phyloP scores from a whole-genome alignment of 1,140 invertebrate genomes.

The Catajapyx aquilonaris region DNA sequence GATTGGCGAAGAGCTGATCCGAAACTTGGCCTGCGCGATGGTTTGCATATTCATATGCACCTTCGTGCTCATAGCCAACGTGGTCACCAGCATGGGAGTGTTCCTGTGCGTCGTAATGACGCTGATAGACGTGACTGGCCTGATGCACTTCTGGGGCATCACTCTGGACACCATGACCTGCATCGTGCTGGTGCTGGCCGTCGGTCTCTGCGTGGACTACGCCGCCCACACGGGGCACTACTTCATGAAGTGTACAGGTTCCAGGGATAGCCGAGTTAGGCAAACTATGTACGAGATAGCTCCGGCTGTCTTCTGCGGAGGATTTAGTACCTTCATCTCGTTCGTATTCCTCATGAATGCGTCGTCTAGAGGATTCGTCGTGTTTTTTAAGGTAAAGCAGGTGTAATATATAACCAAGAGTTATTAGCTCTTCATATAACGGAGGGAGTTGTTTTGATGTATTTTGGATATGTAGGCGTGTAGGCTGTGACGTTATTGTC shows the following conservation, averaged over 20 bases:
- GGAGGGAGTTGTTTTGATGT: too few species aligned
- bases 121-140: constrained; percentile 52
- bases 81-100: constrained; percentile 54
- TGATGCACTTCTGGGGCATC: constrained; percentile 61
- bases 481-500: too few species aligned
- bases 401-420: too few species aligned
- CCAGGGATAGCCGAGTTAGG: constrained; percentile 34
- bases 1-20: constrained; percentile 49
- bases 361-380: constrained; percentile 51
- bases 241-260: constrained; percentile 37
- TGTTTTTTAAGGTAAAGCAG: constrained; percentile 59
- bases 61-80: constrained; percentile 53
- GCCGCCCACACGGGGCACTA: constrained; percentile 72
- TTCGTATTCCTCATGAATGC: constrained; percentile 46
- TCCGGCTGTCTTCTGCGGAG: constrained; percentile 56
- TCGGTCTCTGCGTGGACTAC: constrained; percentile 73
- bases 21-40: constrained; percentile 57
- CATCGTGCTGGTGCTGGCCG: constrained; percentile 59
- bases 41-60: constrained; percentile 63
- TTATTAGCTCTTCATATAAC: too few species aligned
- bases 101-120: constrained; percentile 54
- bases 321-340: constrained; percentile 56
- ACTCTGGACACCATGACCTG: constrained; percentile 71
- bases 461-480: too few species aligned
- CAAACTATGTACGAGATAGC: constrained; percentile 53